Percentiles rank a stretch among this genome's conserved stretches.
These are phyloP conservation scores for Manis crassicaudata DNA, from an alignment of 2,797 vertebrate genomes.

Conservation along the genomic window DNA sequence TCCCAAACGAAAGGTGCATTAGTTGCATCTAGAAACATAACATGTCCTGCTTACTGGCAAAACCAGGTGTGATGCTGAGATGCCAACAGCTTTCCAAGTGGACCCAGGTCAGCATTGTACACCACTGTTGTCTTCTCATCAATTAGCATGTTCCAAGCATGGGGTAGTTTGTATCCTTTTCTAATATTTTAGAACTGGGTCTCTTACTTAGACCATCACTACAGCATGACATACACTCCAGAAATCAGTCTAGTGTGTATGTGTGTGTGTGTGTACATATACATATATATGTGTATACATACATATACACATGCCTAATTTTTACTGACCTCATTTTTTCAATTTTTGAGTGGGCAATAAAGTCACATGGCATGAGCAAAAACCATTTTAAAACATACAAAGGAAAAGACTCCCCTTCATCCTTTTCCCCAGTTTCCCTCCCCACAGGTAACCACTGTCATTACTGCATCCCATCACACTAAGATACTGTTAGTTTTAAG, in stretches of 20 bases:
- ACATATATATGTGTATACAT: not conserved
- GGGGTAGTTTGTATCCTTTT: not conserved
- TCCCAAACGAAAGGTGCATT: constrained; percentile 41
- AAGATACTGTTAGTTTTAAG: constrained; percentile 50
- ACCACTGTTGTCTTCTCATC: not conserved
- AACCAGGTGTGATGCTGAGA: not conserved
- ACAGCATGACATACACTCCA: not conserved
- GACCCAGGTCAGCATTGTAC: not conserved
- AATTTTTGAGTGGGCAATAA: constrained; percentile 18
- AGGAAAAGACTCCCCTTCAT: not conserved
- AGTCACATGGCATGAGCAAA: constrained; percentile 12
- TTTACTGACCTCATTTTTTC: constrained; percentile 52
- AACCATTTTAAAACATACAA: constrained; percentile 1
- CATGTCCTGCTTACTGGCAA: not conserved
- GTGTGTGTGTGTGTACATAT: too few relatives aligned
- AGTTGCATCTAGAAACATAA: constrained; percentile 22
- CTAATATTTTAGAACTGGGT: constrained; percentile 24
- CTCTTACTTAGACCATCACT: constrained; percentile 9
- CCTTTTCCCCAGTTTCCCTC: not conserved
- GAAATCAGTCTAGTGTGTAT: not conserved
- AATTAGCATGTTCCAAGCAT: not conserved
- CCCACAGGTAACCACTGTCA: not conserved
- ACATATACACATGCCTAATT: not conserved
- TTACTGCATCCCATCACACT: constrained; percentile 25
- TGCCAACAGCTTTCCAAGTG: not conserved